Base-by-base conservation (phyloP, 2,888 invertebrate genomes). In the Galeruca laticollis region DNA sequence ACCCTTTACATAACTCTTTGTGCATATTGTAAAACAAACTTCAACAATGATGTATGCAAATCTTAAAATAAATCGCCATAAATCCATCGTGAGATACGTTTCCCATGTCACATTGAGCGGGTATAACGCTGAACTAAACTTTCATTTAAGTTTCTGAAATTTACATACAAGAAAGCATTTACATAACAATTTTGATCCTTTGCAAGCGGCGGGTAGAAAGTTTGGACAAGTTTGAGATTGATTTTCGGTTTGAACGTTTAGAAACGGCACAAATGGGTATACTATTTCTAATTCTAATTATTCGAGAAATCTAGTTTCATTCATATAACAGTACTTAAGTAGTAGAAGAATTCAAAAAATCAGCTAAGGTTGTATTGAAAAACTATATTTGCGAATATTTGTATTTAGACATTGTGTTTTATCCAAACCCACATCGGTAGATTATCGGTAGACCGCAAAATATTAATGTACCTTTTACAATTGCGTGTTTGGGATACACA, bases 151-250 rank as follows among this genome's bases (percentile, higher is more conserved):
- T 75, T 72, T 71, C 69, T 69, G 64, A 65, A 47, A 73, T 75
- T 75, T 72, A 66, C 72, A 72, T 74, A 73, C 69, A 73, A 73
- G 69, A 68, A 70, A 68, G 60, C 67, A 73, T 73, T 73, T 72
- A 71, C 73, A 73, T 73, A 69, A 72, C 71, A 73, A 73, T 73
- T 72, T 70, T 73, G 70, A 70, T 70, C 70, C 70, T 64, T 61
- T 47, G 70, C 64, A 62, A 67, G 31, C 51, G 54, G 57, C 57
- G 37, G 69, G 61, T 56, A 60, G 51, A 70, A 67, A 70, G 70
- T 70, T 70, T 56, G 67, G 54, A 67, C 20, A 70, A 70, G 52
- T 67, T 70, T 60, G 21, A 59, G 66, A 61, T 62, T 66, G 56
- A 67, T 70, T 67, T 65, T 57, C 31, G 57, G 33, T 26, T 47